Evolutionary conservation across 2,113 vertebrate genomes (phyloP), one percentile per base, ranked within the genome.

Genomic region (Galeopterus variegatus): DNA sequence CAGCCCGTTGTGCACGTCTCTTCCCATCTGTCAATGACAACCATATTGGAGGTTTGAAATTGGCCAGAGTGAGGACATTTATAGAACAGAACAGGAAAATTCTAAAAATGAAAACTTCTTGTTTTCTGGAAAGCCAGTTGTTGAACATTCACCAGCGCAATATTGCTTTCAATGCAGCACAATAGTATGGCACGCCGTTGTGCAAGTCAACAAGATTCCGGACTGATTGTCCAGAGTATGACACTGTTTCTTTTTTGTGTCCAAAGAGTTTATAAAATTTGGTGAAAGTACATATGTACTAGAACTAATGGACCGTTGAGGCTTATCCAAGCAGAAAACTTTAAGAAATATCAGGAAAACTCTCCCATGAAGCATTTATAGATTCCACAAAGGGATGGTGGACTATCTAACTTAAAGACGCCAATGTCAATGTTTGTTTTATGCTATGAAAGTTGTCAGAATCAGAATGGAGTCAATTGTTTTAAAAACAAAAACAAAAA

Each of bases 241-340:
- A 82, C 72, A 58, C 14, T 58, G 9, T 73, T 69, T 93, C 84
- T 83, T 86, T 45, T 65, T 69, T 58, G 41, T 85, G 52, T 62
- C 50, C 48, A 65, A 90, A 88, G 52, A 70, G 24, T 72, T 90
- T 82, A 9, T 52, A 41, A 54, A 81, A 75, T 96, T 70, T 93
- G 77, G 26, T 58, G 45, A 79, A 92, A 96, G 15, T 54, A 60
- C 12, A 70, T 33, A 75, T 33, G 50, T 48, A 79, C 2, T 64
- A 75, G 36, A 90, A n/a, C 58, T 67, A 33, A 62, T 52, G 36
- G 33, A 54, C 17, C 82, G 4, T 50, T 62, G 19, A 87, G 15
- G 7, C 3, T 64, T 48, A 31, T 4, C 19, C 75, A 70, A 36
- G 3, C 21, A 26, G 56, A 79, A 54, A 60, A 60, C 26, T 64